Conservation (phyloP, 2,888 invertebrate genomes). For the Cephus runcator region DNA sequence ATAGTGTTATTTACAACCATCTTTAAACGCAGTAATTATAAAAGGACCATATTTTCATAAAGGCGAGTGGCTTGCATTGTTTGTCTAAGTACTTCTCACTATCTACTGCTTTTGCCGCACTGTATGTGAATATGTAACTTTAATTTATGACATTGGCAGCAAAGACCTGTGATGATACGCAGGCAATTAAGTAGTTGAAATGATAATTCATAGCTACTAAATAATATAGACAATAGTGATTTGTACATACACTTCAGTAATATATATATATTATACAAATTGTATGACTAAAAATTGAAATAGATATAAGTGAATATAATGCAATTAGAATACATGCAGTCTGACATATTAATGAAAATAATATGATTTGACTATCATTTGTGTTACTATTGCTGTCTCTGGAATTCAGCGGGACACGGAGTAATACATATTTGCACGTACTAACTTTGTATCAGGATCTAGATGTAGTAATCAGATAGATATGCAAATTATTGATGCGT, state of each 20-base stretch:
- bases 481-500: neutral
- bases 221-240: conserved; percentile 17
- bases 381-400: neutral
- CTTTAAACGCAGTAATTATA: neutral
- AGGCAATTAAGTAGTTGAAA: conserved; percentile 15
- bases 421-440: conserved; percentile 8
- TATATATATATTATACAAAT: conserved; percentile 20
- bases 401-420: neutral
- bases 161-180: conserved; percentile 8
- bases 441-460: conserved; percentile 12
- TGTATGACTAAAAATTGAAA: conserved; percentile 11
- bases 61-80: neutral
- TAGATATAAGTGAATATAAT: conserved; percentile 13
- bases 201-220: conserved; percentile 15
- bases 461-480: conserved; percentile 8
- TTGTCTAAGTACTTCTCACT: neutral
- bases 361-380: conserved; percentile 4
- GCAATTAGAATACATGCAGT: conserved; percentile 10
- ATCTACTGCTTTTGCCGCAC: neutral
- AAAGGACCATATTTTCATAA: neutral
- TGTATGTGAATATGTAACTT: conserved; percentile 5
- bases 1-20: neutral
- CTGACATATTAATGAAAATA: conserved; percentile 3
- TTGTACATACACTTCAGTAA: conserved; percentile 23
- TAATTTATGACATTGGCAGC: conserved; percentile 13